These are phyloP conservation scores for Condylura cristata DNA, from an alignment of 2,113 vertebrate genomes.

Conservation along the genomic window DNA sequence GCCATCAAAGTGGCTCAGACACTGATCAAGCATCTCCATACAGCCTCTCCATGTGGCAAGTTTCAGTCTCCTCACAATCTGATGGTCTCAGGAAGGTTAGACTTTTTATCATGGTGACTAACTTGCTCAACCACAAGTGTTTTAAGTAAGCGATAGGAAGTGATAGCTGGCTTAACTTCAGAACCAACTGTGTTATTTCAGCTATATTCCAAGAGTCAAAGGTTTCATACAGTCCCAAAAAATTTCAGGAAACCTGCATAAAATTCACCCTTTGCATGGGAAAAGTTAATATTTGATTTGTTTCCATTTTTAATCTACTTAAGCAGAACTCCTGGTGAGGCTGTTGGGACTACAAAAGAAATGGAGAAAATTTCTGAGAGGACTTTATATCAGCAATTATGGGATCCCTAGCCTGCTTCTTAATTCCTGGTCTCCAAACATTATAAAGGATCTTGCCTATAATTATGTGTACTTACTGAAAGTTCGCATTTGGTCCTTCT, in stretches of 20 bases:
- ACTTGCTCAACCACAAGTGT: background rate
- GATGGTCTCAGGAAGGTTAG: background rate
- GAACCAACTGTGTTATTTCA: background rate
- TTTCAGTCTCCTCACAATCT: background rate
- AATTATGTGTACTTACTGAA: background rate
- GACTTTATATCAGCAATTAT: background rate
- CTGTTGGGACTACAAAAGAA: background rate
- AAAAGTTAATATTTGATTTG: background rate
- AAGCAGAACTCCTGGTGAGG: background rate
- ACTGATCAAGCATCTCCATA: background rate
- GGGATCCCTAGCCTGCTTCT: background rate
- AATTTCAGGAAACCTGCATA: background rate
- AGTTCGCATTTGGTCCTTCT: slow-evolving; percentile 17
- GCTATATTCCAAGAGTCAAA: background rate
- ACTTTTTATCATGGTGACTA: background rate
- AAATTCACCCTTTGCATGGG: background rate
- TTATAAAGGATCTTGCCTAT: background rate
- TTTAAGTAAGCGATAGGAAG: background rate
- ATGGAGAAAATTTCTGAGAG: background rate
- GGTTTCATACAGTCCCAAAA: background rate
- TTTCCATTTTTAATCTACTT: background rate
- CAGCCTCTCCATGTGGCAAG: background rate
- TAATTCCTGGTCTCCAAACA: background rate
- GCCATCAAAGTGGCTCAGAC: background rate
- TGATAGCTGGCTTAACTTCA: background rate